These are phyloP conservation scores for Drosophila seclusa DNA, from an alignment of 2,888 invertebrate genomes.

Conservation along the genomic window DNA sequence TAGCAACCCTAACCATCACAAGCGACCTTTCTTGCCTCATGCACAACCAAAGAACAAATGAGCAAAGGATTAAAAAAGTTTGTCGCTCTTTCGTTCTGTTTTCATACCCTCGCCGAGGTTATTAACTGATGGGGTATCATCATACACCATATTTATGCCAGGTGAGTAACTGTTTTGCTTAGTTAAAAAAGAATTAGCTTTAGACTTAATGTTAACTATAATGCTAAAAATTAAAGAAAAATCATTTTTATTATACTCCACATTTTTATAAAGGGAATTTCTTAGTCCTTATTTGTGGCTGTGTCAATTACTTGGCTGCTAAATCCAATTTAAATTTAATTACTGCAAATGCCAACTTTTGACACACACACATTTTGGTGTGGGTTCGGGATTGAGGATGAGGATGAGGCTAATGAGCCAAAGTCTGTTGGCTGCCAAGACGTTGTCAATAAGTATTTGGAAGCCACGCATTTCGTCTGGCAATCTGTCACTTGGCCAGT, in stretches of 20 bases:
- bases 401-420: constrained; percentile 47
- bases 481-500: constrained; percentile 34
- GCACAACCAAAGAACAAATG: constrained; percentile 60
- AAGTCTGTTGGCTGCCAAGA: constrained; percentile 44
- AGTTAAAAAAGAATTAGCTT: background rate
- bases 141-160: background rate
- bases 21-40: constrained; percentile 24
- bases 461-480: constrained; percentile 22
- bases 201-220: background rate
- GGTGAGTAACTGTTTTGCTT: background rate
- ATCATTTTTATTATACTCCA: background rate
- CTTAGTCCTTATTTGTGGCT: background rate
- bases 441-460: constrained; percentile 35
- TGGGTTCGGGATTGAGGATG: background rate
- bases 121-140: background rate
- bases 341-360: constrained; percentile 72
- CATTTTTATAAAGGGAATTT: background rate
- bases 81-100: constrained; percentile 32
- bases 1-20: background rate
- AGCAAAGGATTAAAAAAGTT: constrained; percentile 73
- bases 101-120: background rate
- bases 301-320: constrained; percentile 33
- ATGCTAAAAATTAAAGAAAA: background rate
- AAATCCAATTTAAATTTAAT: constrained; percentile 76
- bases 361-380: constrained; percentile 45